Evolutionary conservation across 2,888 invertebrate species (phyloP), one percentile per base, ranked within the genome.

Genomic region (Synergus gifuensis): DNA sequence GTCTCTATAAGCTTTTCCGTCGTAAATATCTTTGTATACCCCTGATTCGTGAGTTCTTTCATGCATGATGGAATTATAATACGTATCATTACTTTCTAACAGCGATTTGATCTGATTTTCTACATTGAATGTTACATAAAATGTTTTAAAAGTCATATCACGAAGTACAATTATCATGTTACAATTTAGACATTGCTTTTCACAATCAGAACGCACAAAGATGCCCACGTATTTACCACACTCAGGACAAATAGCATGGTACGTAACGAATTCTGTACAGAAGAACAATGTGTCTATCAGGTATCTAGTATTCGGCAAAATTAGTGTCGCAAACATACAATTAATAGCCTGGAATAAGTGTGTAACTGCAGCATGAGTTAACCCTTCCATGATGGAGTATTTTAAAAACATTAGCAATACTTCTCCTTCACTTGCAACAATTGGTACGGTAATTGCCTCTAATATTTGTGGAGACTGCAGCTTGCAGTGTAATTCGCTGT

Each of bases 1-100:
- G 1, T 73, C 64, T 58, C 58, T 67, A 42, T 78, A 78, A 44
- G 36, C 69, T 44, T 63, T 54, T 9, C 76, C 78, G 22, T 78
- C 80, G 16, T 76, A 81, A 62, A 81, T 78, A 42, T 81, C 78
- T 66, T 63, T 7, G 16, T 64, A 64, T 40, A n/a, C 9, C 5
- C 64, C 64, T 8, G 14, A 16, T 40, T 36, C 40, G 12, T 64
- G 64, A 36, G 3, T n/a, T 40, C 42, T 16, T 12, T n/a, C n/a
- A 9, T n/a, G 14, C 64, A 64, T 40, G 14, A 64, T 16, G 40
- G 16, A n/a, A 64, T 40, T 40, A 7, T 64, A 16, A n/a, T n/a
- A n/a, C n/a, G n/a, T n/a, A n/a, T n/a, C n/a, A n/a, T n/a, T n/a
- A n/a, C n/a, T n/a, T n/a, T n/a, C n/a, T n/a, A n/a, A n/a, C n/a